phyloP scores from a whole-genome alignment of 2,888 invertebrate genomes.

The Rhagonycha fulva region DNA sequence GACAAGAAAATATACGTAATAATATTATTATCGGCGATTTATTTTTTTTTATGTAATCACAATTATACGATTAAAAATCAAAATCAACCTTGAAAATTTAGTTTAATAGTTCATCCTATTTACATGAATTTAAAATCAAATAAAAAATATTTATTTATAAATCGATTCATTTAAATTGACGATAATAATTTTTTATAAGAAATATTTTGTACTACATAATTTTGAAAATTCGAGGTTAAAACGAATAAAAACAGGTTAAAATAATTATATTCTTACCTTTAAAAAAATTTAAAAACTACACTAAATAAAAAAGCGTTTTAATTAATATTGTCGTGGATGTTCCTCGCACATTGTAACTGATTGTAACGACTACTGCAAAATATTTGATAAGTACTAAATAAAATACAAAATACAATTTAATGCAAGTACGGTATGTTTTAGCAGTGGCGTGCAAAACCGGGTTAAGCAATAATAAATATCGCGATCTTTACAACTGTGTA shows the following conservation, averaged over 20 bases:
- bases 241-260: neutral
- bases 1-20: neutral
- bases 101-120: neutral
- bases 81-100: neutral
- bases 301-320: neutral
- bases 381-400: neutral
- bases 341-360: neutral
- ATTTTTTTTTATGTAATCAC: neutral
- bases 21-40: neutral
- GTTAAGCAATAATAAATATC: too few species aligned
- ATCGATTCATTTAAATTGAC: neutral
- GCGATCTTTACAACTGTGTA: too few species aligned
- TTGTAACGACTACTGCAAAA: neutral
- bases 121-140: neutral
- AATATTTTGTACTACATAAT: neutral
- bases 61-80: neutral
- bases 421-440: neutral
- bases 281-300: neutral
- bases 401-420: neutral
- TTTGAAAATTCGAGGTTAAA: neutral
- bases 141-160: neutral
- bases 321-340: neutral
- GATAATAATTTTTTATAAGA: neutral
- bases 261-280: neutral
- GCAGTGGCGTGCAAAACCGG: neutral